These are phyloP conservation scores for Pemphredon lugubris DNA, from an alignment of 2,888 invertebrate species.

Conservation along the genomic window DNA sequence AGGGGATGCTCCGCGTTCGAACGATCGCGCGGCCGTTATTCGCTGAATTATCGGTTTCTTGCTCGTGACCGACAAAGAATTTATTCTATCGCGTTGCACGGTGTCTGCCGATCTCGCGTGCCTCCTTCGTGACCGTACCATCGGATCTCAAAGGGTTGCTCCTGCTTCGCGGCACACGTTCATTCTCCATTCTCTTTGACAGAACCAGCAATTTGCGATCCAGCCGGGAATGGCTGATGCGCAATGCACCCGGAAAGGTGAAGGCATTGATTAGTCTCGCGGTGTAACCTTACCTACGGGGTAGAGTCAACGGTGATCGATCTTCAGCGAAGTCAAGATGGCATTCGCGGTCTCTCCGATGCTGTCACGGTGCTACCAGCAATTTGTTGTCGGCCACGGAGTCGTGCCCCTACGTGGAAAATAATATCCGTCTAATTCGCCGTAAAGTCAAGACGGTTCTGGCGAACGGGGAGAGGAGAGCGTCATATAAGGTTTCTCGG, in stretches of 20 bases:
- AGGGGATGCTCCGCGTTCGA: too few relatives aligned
- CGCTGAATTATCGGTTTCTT: too few relatives aligned
- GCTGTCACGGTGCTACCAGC: slow-evolving; percentile 15
- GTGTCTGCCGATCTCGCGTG: not conserved
- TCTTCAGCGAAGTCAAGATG: slow-evolving; percentile 28
- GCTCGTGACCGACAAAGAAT: too few relatives aligned
- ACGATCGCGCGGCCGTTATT: too few relatives aligned
- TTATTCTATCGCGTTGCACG: too few relatives aligned
- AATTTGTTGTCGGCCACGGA: slow-evolving; percentile 29
- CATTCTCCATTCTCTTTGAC: not conserved
- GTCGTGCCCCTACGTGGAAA: not conserved
- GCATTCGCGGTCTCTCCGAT: slow-evolving; percentile 7
- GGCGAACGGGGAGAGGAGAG: too few relatives aligned
- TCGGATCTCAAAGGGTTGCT: not conserved
- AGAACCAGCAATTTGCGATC: slow-evolving; percentile 35
- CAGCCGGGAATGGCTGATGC: slow-evolving; percentile 7
- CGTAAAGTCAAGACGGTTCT: not conserved
- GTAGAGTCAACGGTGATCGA: slow-evolving; percentile 29
- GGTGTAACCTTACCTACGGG: slow-evolving; percentile 33
- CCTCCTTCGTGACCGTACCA: not conserved
- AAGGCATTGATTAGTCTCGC: slow-evolving; percentile 40
- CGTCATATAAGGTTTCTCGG: too few relatives aligned
- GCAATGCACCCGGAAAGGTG: slow-evolving; percentile 28
- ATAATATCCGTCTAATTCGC: slow-evolving; percentile 24
- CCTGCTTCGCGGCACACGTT: not conserved